Base-by-base conservation (phyloP, 2,888 invertebrate species). In the Tromatobia lineatoria region DNA sequence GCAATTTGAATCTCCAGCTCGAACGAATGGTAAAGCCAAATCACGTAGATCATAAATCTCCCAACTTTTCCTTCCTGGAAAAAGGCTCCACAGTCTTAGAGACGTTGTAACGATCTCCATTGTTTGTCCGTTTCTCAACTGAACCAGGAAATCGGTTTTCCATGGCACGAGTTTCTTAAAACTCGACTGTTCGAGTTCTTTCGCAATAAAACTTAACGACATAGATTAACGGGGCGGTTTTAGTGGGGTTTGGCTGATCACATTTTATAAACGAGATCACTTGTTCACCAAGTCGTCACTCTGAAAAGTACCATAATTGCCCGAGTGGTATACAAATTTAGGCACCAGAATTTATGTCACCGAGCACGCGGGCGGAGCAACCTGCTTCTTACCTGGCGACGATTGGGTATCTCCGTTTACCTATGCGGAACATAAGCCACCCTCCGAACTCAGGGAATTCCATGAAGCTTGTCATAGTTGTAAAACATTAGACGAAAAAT, bases 191-290 rank as follows among this genome's bases (percentile, higher is more conserved):
- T n/a, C n/a, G n/a, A n/a, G n/a, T n/a, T n/a, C n/a, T n/a, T n/a
- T n/a, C 34, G 50, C 75, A 57, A 83, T 76, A 66, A 66, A 76
- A 25, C 18, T 77, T 52, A 34, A 50, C 25, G 54, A 64, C 38
- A 15, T 2, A 34, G 79, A 75, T 79, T 79, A 74, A 29, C 29
- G 38, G 38, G 54, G 29, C 59, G 75, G 50, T 80, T 71, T 70
- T 57, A 57, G 18, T 29, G 69, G 42, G 66, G 20, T 57, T 38
- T 38, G 20, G 50, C 15, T 50, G 23, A 18, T 18, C 6, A 74
- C 42, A 38, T 69, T 1, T 18, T 29, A 50, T 54, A 50, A 66
- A 71, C 52, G 71, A 38, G 57, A 83, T 80, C 57, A 57, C 25
- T 59, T 25, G 47, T 20, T 18, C 69, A 45, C n/a, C 52, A 42